These are phyloP conservation scores for Pycnonotus jocosus DNA, from an alignment of 2,113 vertebrate genomes.

Conservation along the genomic window DNA sequence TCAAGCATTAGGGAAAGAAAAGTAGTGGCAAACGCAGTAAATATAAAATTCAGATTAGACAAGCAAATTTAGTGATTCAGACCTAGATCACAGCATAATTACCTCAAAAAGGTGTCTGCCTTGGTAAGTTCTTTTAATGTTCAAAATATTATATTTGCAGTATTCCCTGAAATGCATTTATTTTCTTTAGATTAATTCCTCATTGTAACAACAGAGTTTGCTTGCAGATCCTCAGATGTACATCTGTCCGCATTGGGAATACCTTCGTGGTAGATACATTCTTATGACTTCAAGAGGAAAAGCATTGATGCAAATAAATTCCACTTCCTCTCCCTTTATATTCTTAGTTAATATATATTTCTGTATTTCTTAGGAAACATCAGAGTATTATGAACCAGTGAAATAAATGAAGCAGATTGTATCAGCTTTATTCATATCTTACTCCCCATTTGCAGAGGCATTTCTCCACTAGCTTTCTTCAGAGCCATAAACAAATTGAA, in stretches of 20 bases:
- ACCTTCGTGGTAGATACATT: neutral
- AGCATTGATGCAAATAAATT: neutral
- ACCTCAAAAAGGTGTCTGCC: neutral
- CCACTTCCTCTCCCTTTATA: neutral
- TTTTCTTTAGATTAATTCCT: neutral
- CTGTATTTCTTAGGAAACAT: neutral
- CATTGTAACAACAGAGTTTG: neutral
- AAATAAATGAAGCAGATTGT: neutral
- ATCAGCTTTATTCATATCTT: neutral
- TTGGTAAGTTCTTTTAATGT: neutral
- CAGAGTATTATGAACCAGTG: neutral
- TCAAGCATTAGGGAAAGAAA: neutral
- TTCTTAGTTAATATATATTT: neutral
- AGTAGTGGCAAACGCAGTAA: neutral
- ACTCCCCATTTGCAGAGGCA: neutral
- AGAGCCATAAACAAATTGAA: neutral
- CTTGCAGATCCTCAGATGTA: neutral
- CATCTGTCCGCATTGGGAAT: neutral
- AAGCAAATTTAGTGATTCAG: neutral
- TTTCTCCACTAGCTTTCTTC: neutral
- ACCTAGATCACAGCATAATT: neutral
- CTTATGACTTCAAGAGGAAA: neutral
- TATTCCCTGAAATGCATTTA: neutral
- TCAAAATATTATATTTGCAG: neutral
- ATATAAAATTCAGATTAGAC: neutral